Percentiles rank a stretch among this genome's conserved stretches.
Evolutionary conservation across 2,113 vertebrate species (phyloP).

Genomic region (Callipepla squamata): DNA sequence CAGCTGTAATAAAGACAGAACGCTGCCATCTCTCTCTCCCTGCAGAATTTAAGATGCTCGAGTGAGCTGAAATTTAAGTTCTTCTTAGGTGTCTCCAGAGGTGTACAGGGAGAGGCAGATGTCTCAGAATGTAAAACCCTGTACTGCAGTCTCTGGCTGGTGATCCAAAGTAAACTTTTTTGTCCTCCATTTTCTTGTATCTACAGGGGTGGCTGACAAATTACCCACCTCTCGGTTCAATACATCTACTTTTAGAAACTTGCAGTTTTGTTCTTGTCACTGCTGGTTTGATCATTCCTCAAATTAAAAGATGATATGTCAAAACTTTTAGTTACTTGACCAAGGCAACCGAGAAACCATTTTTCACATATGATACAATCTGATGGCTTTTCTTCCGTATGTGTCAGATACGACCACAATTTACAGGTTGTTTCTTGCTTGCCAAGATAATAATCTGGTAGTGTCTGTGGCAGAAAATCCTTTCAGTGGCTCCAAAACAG

Average conservation of each 20-base stretch:
- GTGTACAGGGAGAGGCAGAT: neutral
- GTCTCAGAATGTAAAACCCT: neutral
- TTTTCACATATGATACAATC: slow-evolving; percentile 25
- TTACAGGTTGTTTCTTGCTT: slow-evolving; percentile 11
- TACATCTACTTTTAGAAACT: slow-evolving; percentile 13
- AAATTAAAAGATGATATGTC: slow-evolving; percentile 50
- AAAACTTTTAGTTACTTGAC: slow-evolving; percentile 26
- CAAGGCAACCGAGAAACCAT: neutral
- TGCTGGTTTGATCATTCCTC: slow-evolving; percentile 18
- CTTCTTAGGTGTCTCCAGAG: neutral
- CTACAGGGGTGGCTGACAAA: slow-evolving; percentile 12
- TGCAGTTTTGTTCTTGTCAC: slow-evolving; percentile 37
- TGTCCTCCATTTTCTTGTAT: slow-evolving; percentile 5
- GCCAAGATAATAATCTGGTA: neutral
- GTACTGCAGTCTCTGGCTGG: neutral
- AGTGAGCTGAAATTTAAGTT: slow-evolving; percentile 28
- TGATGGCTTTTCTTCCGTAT: slow-evolving; percentile 13
- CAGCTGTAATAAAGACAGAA: neutral
- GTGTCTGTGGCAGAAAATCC: neutral
- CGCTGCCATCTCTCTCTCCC: neutral
- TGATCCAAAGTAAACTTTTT: slow-evolving; percentile 4
- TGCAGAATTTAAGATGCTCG: neutral
- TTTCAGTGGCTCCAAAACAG: neutral
- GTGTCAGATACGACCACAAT: neutral
- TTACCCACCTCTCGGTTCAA: slow-evolving; percentile 8